Base-by-base conservation (phyloP, 2,888 invertebrate species). In the Drosophila flavopinicola region DNA sequence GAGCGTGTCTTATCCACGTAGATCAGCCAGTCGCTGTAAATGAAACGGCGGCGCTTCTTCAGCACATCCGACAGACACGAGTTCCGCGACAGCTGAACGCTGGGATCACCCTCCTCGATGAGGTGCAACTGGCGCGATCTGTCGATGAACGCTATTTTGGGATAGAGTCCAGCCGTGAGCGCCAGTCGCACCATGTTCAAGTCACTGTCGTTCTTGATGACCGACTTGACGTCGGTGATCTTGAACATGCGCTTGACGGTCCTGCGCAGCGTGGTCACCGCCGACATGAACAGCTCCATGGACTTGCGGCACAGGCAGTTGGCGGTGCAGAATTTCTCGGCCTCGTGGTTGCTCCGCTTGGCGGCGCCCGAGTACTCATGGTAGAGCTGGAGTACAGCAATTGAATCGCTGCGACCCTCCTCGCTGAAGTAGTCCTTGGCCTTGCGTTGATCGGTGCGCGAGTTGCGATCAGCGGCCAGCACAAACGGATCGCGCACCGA, bases 161-260 rank as follows among this genome's bases (percentile, higher is more conserved):
- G 99, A 91, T 98, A 99, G 60, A 96, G 92, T 0, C 99, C 98
- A 3, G 96, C 96, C 23, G 95, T 94, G 27, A 99, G 92, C 1
- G 97, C 96, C 0, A 96, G 96, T 88, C 98, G 98, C 0, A 99
- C 95, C 52, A 98, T 94, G 9, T 97, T 95, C 97, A 97, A 97
- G 24, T 90, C 78, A 1, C 61, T 35, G 24, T 87, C 84, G 29
- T 77, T 44, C 67, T 61, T 30, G 42, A n/a, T 20, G 13, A 41
- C 10, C 3, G n/a, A 1, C 2, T 1, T 7, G 1, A 30, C 0
- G 10, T 73, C 27, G 88, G 95, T 95, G 1, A 95, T 92, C 0
- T 94, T 60, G 23, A 90, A 82, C 7, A 86, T 87, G 11, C 75
- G 94, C 44, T 95, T 92, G 3, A 98, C 91, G 85, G 98, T 96